Percentiles rank a stretch among this genome's conserved stretches.
These are phyloP conservation scores for Pocillopora meandrina DNA, from an alignment of 92 coral and sea anemone genomes.

Conservation along the genomic window DNA sequence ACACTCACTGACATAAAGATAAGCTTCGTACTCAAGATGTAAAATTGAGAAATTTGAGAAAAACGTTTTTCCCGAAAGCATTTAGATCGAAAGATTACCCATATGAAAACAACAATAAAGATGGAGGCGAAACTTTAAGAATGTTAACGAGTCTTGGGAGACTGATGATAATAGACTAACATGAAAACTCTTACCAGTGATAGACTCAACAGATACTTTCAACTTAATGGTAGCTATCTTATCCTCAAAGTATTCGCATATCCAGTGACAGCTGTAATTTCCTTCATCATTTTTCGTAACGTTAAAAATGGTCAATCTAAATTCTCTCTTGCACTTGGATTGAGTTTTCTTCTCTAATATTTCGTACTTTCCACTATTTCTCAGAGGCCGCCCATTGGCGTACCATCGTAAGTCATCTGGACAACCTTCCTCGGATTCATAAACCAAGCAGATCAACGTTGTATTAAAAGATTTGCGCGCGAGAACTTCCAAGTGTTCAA, in stretches of 20 bases:
- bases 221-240: background rate
- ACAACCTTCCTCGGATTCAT: background rate
- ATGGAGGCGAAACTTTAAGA: too few relatives aligned
- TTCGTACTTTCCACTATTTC: background rate
- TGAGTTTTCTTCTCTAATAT: background rate
- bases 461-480: background rate
- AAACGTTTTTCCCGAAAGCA: too few relatives aligned
- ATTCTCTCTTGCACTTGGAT: background rate
- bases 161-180: too few relatives aligned
- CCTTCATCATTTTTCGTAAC: conserved; percentile 18
- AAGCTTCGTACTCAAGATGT: too few relatives aligned
- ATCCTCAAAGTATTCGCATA: background rate
- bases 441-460: conserved; percentile 1
- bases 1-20: too few relatives aligned
- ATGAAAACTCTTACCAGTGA: too few relatives aligned
- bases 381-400: background rate
- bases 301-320: background rate
- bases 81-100: too few relatives aligned
- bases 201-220: background rate
- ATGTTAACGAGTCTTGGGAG: too few relatives aligned
- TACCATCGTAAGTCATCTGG: conserved; percentile 2
- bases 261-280: conserved; percentile 3
- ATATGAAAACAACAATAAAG: too few relatives aligned
- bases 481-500: background rate
- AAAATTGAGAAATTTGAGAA: too few relatives aligned